These are phyloP conservation scores for Vireo altiloquus DNA, from an alignment of 2,113 vertebrate species.

Conservation along the genomic window DNA sequence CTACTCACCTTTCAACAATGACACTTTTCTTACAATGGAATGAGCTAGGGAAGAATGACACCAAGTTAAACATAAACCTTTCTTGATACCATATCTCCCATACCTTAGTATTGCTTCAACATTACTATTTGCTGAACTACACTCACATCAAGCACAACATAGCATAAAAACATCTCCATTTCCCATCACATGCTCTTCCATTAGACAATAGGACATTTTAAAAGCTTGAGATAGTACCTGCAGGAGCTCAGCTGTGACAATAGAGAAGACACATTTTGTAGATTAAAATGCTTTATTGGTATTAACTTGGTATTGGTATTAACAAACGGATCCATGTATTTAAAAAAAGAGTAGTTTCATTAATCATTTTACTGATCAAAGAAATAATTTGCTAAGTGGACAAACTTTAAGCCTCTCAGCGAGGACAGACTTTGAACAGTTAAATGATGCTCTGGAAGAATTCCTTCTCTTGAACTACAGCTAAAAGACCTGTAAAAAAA, in stretches of 20 bases:
- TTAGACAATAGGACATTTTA: background rate
- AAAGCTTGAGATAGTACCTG: background rate
- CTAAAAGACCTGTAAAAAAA: slow-evolving; percentile 71
- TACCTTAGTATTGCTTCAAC: background rate
- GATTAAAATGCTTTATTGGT: slow-evolving; percentile 58
- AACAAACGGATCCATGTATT: slow-evolving; percentile 48
- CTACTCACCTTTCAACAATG: background rate
- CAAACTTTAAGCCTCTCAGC: slow-evolving; percentile 57
- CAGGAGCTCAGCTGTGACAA: background rate
- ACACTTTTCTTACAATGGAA: background rate
- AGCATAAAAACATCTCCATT: background rate
- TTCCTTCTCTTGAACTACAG: slow-evolving; percentile 61
- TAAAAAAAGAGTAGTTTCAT: slow-evolving; percentile 31
- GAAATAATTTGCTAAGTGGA: slow-evolving; percentile 65
- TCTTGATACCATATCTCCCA: background rate
- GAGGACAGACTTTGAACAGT: slow-evolving; percentile 67
- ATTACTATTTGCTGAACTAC: background rate
- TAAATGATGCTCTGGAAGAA: slow-evolving; percentile 58
- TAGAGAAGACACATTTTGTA: slow-evolving; percentile 34
- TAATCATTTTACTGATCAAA: slow-evolving; percentile 70
- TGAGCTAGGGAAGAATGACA: background rate
- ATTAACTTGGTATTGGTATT: slow-evolving; percentile 31
- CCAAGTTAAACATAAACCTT: background rate
- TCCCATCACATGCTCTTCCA: background rate
- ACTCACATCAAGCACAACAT: background rate